A percentile compares a stretch with the other conserved stretches of the same genome.
These are phyloP conservation scores for Limenitis arthemis DNA, from an alignment of 2,888 invertebrate species.

Conservation along the genomic window DNA sequence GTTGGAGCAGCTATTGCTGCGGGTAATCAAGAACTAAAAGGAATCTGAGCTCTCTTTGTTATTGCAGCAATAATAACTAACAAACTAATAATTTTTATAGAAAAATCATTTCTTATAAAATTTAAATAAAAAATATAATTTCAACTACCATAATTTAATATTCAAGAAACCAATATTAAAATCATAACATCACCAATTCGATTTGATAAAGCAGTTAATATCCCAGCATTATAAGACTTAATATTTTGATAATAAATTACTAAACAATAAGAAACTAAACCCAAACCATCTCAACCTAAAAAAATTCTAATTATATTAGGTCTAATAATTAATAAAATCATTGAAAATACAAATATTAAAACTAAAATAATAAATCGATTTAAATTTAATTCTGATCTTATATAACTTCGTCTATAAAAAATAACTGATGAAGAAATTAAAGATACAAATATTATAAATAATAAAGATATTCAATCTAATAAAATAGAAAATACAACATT, in stretches of 20 bases:
- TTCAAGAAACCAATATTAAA: too few species aligned
- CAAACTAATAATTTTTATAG: conserved; percentile 67
- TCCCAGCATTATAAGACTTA: conserved; percentile 78
- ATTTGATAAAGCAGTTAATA: conserved; percentile 81
- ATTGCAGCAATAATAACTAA: conserved; percentile 71
- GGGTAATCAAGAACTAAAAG: conserved; percentile 83
- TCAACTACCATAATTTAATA: too few species aligned
- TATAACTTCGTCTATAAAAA: conserved; percentile 77
- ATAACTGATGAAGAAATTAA: conserved; percentile 78
- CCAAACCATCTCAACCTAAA: conserved; percentile 82
- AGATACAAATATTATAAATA: conserved; percentile 76
- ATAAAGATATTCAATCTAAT: too few species aligned
- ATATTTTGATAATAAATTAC: conserved; percentile 80
- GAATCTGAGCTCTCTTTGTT: conserved; percentile 87
- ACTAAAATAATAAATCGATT: conserved; percentile 77
- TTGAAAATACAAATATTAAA: conserved; percentile 76
- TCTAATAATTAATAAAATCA: conserved; percentile 77
- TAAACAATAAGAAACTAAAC: conserved; percentile 79
- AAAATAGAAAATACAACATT: too few species aligned
- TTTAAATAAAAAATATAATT: too few species aligned
- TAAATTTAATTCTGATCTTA: conserved; percentile 68
- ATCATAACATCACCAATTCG: conserved; percentile 77
- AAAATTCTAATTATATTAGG: conserved; percentile 80
- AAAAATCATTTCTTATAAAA: conserved; percentile 51
- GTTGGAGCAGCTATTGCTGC: conserved; percentile 85